Conservation (phyloP, 2,888 invertebrate genomes). For the Lepidocyrtinus sp. region DNA sequence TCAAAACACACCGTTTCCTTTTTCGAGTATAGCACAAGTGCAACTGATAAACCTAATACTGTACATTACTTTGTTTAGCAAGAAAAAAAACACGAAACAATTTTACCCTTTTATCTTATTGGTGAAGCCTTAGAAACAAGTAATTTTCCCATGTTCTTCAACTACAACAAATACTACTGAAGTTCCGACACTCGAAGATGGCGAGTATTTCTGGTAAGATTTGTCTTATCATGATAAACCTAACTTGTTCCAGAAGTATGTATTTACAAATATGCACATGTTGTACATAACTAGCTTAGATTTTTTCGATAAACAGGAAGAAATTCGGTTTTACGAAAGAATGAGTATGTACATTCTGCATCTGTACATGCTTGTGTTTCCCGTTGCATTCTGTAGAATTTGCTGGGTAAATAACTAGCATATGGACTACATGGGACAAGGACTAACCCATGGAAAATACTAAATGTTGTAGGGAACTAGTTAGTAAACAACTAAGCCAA, state of each 20-base stretch:
- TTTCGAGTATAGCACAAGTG: too few relatives aligned
- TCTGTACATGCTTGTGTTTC: too few relatives aligned
- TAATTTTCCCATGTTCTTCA: not conserved
- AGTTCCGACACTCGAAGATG: constrained; percentile 37
- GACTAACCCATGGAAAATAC: not conserved
- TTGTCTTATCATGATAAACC: not conserved
- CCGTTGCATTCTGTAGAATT: not conserved
- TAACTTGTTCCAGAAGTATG: not conserved
- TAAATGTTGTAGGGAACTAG: not conserved
- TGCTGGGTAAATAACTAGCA: too few relatives aligned
- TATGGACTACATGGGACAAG: not conserved
- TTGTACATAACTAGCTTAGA: too few relatives aligned
- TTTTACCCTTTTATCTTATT: not conserved
- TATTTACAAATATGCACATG: not conserved
- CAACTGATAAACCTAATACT: too few relatives aligned
- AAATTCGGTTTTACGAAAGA: too few relatives aligned
- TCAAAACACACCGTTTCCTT: too few relatives aligned
- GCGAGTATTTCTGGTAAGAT: constrained; percentile 46
- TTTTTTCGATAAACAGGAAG: too few relatives aligned
- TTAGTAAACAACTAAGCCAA: not conserved
- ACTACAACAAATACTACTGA: not conserved
- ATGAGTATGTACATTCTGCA: too few relatives aligned
- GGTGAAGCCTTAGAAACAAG: too few relatives aligned
- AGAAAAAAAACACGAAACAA: not conserved
- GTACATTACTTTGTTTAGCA: too few relatives aligned